Evolutionary conservation across 2,888 invertebrate species (phyloP), one percentile per base, ranked within the genome.

Genomic region (Xanthostigma xanthostigma): DNA sequence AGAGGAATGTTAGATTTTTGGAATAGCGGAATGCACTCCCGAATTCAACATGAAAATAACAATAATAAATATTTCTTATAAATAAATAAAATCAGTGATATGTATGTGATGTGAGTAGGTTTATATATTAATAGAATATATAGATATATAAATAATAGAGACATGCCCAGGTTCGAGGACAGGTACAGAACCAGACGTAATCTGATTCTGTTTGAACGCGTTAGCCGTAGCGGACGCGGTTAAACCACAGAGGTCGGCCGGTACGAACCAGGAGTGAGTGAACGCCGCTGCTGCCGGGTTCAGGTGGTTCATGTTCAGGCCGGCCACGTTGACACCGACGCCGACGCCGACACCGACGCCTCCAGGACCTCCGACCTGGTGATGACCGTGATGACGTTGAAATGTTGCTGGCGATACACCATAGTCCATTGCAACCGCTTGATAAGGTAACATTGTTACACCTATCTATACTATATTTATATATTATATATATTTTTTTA

Each of bases 261-360:
- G 84, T 73, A 89, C 88, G 81, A 90, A 87, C 91, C 91, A 91
- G 75, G 90, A 90, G 79, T 91, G 90, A 68, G 88, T 85, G 78
- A 90, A 91, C 64, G 84, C 84, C 64, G 90, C 81, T 46, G 65
- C 66, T 36, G 64, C 60, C 64, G 34, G 62, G 58, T 45, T 64
- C 61, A 49, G 49, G 56, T 67, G 62, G 58, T 45, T 64, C 61
- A 49, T 50, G 56, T 67, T 79, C 36, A 48, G 36, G 13, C 48
- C 53, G 51, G 50, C 48, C 50, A 38, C 49, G 33, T 49, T 45
- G 36, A 37, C 14, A 34, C 38, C 42, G 17, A 38, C 62, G 51
- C 42, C 45, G 44, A 47, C 47, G 10, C 50, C 45, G 36, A 49
- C 42, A 41, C 36, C 39, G 12, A 40, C 39, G 66, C 64, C 48